Base-by-base conservation (phyloP, 1,140 invertebrate species). In the Solenopsis invicta region DNA sequence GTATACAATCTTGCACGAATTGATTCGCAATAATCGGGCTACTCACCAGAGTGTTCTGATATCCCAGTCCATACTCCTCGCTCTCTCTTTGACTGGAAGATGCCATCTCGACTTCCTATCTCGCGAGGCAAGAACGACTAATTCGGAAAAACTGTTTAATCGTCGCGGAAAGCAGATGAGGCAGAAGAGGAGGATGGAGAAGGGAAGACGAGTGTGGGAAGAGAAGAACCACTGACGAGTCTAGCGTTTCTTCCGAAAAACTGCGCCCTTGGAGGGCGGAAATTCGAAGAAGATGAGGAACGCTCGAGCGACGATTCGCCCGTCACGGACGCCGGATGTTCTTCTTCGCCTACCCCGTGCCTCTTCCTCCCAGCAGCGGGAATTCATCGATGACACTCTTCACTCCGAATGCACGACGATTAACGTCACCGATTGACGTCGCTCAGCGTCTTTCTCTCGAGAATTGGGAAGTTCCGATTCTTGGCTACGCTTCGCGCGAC, bases 41-140 rank as follows among this genome's bases (percentile, higher is more conserved):
- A 96, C 97, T 97, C 94, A 98, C 97, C 97, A 98, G 96, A 67
- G 97, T 98, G 92, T 98, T 97, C 91, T 97, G 97, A 92, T 98
- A 98, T 52, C 97, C 97, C 88, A 98, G 94, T 69, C 97, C 97
- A 72, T 96, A 96, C 75, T 97, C 96, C 87, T 97, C 96, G 87
- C 96, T 95, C n/a, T 91, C 92, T 6, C 80, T 54, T 61, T 50
- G 71, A 6, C 10, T 52, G 16, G 84, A 82, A 45, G 92, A 75
- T 21, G 93, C 87, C 94, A 94, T 94, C 69, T 91, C 91, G 52
- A 66, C 66, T 72, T 75, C 16, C 67, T 62, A 21, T 37, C 41
- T 50, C 29, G 3, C 18, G 50, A 41, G 66, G 80, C 54, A 59
- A 78, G 86, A 72, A 87, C 34, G 80, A 34, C 82, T 18, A 71